These are phyloP conservation scores for Characodon lateralis DNA, from an alignment of 2,797 vertebrate genomes.

Conservation along the genomic window DNA sequence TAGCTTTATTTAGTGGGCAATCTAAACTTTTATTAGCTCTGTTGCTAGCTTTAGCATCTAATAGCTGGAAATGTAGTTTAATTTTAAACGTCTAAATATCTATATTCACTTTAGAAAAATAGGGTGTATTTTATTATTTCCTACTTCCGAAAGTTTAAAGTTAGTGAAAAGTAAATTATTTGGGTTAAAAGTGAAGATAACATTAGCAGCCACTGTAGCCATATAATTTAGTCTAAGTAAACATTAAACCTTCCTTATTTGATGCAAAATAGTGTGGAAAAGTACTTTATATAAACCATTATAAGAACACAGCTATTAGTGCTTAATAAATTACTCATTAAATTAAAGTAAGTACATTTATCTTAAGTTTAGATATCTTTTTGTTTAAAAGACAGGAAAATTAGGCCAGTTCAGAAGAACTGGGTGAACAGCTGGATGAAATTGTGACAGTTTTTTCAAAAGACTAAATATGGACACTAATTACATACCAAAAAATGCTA, in stretches of 20 bases:
- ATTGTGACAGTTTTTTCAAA: not conserved
- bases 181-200: not conserved
- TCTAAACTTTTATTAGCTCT: constrained; percentile 8
- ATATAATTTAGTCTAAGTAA: not conserved
- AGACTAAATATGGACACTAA: not conserved
- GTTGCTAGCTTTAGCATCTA: not conserved
- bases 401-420: not conserved
- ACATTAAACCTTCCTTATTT: not conserved
- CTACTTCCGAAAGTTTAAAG: not conserved
- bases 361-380: too few relatives aligned
- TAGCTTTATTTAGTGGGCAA: not conserved
- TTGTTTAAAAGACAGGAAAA: not conserved
- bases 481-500: not conserved
- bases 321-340: not conserved
- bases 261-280: not conserved
- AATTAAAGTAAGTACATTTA: too few relatives aligned
- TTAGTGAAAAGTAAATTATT: not conserved
- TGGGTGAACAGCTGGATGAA: not conserved
- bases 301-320: not conserved
- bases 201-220: not conserved
- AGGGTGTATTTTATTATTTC: not conserved
- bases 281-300: not conserved
- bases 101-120: not conserved
- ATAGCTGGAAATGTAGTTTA: too few relatives aligned
- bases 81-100: not conserved